Conservation (phyloP, 2,888 invertebrate species). For the Aricia artaxerxes region DNA sequence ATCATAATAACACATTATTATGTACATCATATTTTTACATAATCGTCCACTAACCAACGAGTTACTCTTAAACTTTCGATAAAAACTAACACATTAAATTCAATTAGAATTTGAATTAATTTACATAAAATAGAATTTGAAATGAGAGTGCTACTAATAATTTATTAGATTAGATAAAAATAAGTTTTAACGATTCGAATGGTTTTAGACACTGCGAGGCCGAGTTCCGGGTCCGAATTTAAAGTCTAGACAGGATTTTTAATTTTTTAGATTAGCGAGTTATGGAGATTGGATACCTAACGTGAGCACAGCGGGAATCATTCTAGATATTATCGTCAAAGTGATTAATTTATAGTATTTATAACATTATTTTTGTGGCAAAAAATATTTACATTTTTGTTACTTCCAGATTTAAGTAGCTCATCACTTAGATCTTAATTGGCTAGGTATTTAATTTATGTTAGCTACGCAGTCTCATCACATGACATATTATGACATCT, state of each 20-base stretch:
- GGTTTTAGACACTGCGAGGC: not conserved
- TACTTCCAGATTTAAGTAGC: not conserved
- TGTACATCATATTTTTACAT: constrained; percentile 11
- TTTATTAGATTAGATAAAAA: constrained; percentile 26
- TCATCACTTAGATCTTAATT: too few species aligned
- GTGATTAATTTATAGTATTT: not conserved
- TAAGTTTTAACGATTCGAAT: not conserved
- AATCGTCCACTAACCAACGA: not conserved
- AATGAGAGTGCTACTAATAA: constrained; percentile 19
- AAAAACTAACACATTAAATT: constrained; percentile 6
- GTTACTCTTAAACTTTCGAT: not conserved
- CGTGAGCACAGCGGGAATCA: not conserved
- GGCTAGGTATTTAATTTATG: too few species aligned
- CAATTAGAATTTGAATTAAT: constrained; percentile 26
- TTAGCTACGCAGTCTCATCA: too few species aligned
- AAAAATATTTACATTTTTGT: not conserved
- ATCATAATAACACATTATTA: not conserved
- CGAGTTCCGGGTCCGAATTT: not conserved
- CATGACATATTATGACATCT: too few species aligned
- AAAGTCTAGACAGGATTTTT: not conserved
- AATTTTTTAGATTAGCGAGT: not conserved
- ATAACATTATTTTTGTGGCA: not conserved
- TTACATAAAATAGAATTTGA: constrained; percentile 24
- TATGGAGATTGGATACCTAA: not conserved
- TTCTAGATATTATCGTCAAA: not conserved